These are phyloP conservation scores for Cephus cinctus DNA, from an alignment of 1,140 invertebrate genomes.

Conservation along the genomic window DNA sequence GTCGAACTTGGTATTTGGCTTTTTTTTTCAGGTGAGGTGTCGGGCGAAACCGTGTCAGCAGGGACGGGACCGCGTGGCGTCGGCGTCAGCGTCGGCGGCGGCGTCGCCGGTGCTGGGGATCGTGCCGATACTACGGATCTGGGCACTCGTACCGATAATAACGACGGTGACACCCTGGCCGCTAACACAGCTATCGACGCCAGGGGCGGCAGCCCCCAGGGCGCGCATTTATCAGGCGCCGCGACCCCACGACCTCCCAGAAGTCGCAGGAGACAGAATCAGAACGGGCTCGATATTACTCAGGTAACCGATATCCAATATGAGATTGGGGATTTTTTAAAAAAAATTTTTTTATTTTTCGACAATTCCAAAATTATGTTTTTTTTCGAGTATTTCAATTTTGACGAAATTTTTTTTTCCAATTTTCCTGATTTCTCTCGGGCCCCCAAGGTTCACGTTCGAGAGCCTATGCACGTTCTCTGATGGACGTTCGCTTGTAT, in stretches of 20 bases:
- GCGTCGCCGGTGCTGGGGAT: conserved; percentile 30
- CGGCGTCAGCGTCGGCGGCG: too few relatives aligned
- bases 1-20: conserved; percentile 2
- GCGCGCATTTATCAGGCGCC: conserved; percentile 45
- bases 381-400: too few relatives aligned
- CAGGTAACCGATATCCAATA: conserved; percentile 42
- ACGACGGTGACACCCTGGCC: conserved; percentile 53
- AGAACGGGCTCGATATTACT: conserved; percentile 52
- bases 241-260: conserved; percentile 47
- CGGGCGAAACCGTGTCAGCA: conserved; percentile 47
- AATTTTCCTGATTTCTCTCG: too few relatives aligned
- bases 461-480: too few relatives aligned
- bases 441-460: too few relatives aligned
- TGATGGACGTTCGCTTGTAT: too few relatives aligned
- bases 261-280: conserved; percentile 48
- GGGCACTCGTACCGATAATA: conserved; percentile 49
- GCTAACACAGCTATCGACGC: conserved; percentile 53
- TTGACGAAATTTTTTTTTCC: too few relatives aligned
- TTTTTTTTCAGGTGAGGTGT: conserved; percentile 48
- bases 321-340: too few relatives aligned
- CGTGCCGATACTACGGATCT: conserved; percentile 52
- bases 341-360: too few relatives aligned
- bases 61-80: conserved; percentile 41
- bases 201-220: conserved; percentile 53
- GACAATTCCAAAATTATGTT: too few relatives aligned